Percentiles rank a stretch among this genome's conserved stretches.
phyloP scores from a whole-genome alignment of 2,113 vertebrate genomes.

The Misgurnus anguillicaudatus region DNA sequence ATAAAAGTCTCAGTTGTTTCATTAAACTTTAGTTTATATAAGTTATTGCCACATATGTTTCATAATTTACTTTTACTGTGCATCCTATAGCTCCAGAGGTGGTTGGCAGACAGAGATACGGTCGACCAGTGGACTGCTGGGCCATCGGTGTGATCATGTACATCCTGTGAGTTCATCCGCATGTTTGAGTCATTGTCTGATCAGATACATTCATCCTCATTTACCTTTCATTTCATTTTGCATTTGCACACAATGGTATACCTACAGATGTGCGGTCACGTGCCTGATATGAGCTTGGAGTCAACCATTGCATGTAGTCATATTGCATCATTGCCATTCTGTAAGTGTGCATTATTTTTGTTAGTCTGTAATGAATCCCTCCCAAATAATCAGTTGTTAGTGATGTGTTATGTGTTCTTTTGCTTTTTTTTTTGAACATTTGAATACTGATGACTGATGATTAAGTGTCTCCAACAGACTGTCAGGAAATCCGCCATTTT shows the following conservation, averaged over 20 bases:
- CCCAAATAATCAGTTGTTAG: background rate
- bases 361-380: background rate
- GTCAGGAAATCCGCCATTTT: conserved; percentile 97
- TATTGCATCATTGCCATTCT: conserved; percentile 6
- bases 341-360: background rate
- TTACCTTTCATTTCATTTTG: background rate
- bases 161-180: conserved; percentile 86
- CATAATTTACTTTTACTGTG: conserved; percentile 10
- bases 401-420: background rate
- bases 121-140: conserved; percentile 96
- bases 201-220: background rate
- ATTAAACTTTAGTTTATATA: background rate
- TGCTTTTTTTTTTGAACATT: background rate
- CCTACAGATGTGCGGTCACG: background rate
- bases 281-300: background rate
- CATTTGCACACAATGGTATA: background rate
- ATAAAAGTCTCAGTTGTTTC: conserved; percentile 10
- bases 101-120: conserved; percentile 94
- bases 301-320: conserved; percentile 12
- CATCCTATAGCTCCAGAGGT: conserved; percentile 89
- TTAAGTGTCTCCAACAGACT: conserved; percentile 71
- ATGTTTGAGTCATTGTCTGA: conserved; percentile 18
- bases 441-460: conserved; percentile 3
- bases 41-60: background rate
- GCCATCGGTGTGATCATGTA: conserved; percentile 98